Evolutionary conservation across 2,888 invertebrate genomes (phyloP), one percentile per base, ranked within the genome.

Genomic region (Seira ritae): DNA sequence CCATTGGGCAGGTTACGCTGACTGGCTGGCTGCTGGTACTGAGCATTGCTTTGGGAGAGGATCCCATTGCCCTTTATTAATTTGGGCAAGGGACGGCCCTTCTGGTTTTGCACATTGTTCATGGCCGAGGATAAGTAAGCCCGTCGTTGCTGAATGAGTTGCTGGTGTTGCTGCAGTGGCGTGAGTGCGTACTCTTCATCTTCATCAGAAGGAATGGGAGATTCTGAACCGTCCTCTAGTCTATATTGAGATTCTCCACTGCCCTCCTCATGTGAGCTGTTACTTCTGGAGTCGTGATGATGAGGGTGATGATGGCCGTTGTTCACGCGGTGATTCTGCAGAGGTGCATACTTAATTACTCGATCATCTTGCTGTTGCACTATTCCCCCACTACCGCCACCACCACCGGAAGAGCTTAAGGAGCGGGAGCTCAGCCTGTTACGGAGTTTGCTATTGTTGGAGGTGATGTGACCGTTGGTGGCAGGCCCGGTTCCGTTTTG

Each of bases 301-400:
- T 31, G 31, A 55, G 75, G 75, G 12, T 81, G 81, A 15, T 60
- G 31, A 31, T 31, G 31, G 31, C 31, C 31, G 65, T 69, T 78
- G 15, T 60, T 65, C 6, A 23, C 22, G 19, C 70, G 70, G 17
- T n/a, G 24, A 24, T 55, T 75, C n/a, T 81, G 81, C 19, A 81
- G n/a, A 3, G 81, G 81, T 4, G 81, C 81, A n/a, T 81, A 81
- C 15, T 76, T 81, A 17, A 81, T 81, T 19, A 81, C 70, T 55
- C 81, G 60, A 17, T 81, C 81, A 15, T 72, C 71, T 24, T 69
- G 70, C n/a, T 65, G 80, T 6, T 10, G 60, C 0, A 42, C 65
- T 15, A 31, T 37, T 1, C 22, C 10, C 1, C 42, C 12, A 19
- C n/a, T 71, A 12, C 74, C 66, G 10, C 31, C 24, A 1, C 69